These are phyloP conservation scores for Cyphomyrmex costatus DNA, from an alignment of 1,140 invertebrate species.

Conservation along the genomic window DNA sequence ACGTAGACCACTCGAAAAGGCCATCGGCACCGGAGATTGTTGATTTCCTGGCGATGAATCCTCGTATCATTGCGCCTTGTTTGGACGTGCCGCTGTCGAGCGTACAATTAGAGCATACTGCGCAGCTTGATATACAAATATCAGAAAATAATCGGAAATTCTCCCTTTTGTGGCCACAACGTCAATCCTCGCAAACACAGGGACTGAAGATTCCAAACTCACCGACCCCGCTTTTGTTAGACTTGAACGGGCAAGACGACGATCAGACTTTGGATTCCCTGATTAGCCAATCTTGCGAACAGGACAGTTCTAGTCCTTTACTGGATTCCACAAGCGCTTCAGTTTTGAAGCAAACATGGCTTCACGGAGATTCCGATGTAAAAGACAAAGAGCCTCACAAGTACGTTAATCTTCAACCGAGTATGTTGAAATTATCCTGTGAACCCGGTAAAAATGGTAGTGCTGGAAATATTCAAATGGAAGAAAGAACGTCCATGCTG, in stretches of 20 bases:
- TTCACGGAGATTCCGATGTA: slow-evolving; percentile 41
- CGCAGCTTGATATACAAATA: slow-evolving; percentile 87
- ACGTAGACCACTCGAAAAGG: slow-evolving; percentile 89
- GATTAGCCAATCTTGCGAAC: slow-evolving; percentile 32
- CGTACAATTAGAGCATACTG: slow-evolving; percentile 90
- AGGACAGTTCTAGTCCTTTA: slow-evolving; percentile 75
- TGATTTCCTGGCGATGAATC: slow-evolving; percentile 92
- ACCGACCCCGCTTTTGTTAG: slow-evolving; percentile 69
- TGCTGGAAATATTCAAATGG: slow-evolving; percentile 58
- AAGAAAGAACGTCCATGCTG: slow-evolving; percentile 68
- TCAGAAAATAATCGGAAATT: slow-evolving; percentile 83
- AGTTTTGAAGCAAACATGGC: slow-evolving; percentile 27
- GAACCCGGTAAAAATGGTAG: not conserved
- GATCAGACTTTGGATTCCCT: slow-evolving; percentile 60
- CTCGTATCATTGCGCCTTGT: slow-evolving; percentile 92
- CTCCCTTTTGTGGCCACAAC: slow-evolving; percentile 79
- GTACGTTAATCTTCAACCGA: slow-evolving; percentile 77
- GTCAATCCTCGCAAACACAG: slow-evolving; percentile 3
- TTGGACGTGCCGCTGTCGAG: slow-evolving; percentile 92
- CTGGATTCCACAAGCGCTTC: slow-evolving; percentile 45
- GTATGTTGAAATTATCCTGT: slow-evolving; percentile 34
- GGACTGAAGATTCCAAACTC: slow-evolving; percentile 28
- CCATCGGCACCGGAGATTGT: slow-evolving; percentile 93
- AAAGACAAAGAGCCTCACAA: slow-evolving; percentile 59
- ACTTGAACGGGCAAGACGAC: slow-evolving; percentile 69